A percentile compares a stretch with the other conserved stretches of the same genome.
These are phyloP conservation scores for Eupsilia transversa DNA, from an alignment of 2,888 invertebrate species.

Conservation along the genomic window DNA sequence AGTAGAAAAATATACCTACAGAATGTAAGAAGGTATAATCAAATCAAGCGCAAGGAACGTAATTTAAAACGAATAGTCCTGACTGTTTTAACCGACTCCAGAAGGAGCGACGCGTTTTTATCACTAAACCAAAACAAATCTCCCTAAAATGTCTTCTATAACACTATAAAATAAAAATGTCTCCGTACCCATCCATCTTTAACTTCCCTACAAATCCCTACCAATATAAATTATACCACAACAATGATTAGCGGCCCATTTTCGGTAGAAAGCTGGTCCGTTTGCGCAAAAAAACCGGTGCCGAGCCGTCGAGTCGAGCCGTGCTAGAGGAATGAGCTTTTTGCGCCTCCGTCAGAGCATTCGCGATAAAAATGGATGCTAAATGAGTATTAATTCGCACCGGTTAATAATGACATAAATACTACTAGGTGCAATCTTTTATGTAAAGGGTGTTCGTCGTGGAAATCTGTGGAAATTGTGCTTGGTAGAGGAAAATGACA, in stretches of 20 bases:
- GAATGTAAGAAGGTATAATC: background rate
- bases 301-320: constrained; percentile 63
- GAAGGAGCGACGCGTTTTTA: background rate
- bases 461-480: background rate
- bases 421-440: constrained; percentile 81
- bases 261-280: constrained; percentile 75
- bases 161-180: constrained; percentile 11
- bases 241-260: constrained; percentile 78
- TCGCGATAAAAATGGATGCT: constrained; percentile 86
- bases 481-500: accelerated
- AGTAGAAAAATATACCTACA: background rate
- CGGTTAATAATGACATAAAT: constrained; percentile 91
- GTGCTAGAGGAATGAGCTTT: constrained; percentile 78
- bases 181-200: background rate
- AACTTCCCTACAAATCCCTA: constrained; percentile 26
- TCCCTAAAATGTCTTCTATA: background rate
- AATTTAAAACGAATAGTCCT: background rate
- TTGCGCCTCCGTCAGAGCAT: constrained; percentile 79
- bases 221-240: constrained; percentile 55
- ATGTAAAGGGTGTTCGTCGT: constrained; percentile 77
- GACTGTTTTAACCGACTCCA: background rate
- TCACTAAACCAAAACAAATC: background rate
- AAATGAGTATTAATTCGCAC: constrained; percentile 90
- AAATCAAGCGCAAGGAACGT: background rate
- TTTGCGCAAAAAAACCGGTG: constrained; percentile 58